A percentile compares a stretch with the other conserved stretches of the same genome.
These are phyloP conservation scores for Lasius fuliginosus DNA, from an alignment of 2,888 invertebrate species.

Conservation along the genomic window DNA sequence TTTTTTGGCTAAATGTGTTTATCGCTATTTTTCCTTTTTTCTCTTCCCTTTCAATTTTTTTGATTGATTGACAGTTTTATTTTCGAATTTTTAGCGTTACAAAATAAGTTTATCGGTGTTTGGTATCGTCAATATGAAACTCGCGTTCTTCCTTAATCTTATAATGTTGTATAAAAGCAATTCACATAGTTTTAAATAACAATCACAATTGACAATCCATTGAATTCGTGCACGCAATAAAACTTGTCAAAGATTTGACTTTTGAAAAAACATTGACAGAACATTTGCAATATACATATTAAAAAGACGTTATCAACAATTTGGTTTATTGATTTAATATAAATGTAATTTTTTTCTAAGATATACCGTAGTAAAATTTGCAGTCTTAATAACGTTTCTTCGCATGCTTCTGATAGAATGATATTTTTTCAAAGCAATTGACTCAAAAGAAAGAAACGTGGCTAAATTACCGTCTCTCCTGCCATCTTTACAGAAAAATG, in stretches of 20 bases:
- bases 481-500: constrained; percentile 47
- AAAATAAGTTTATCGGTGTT: constrained; percentile 54
- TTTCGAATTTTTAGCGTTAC: constrained; percentile 24
- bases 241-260: constrained; percentile 3
- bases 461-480: constrained; percentile 30
- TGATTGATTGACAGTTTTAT: constrained; percentile 53
- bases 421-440: neutral
- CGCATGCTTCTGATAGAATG: constrained; percentile 19
- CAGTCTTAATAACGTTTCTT: constrained; percentile 44
- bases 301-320: neutral
- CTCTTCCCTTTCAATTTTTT: constrained; percentile 4
- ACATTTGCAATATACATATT: constrained; percentile 10
- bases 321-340: constrained; percentile 22
- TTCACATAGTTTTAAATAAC: constrained; percentile 38
- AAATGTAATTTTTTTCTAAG: neutral
- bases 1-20: constrained; percentile 35
- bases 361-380: neutral
- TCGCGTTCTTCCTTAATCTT: constrained; percentile 26
- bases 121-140: constrained; percentile 16
- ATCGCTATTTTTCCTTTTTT: constrained; percentile 19
- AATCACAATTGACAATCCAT: constrained; percentile 23
- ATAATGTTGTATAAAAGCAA: constrained; percentile 25
- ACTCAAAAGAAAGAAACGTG: constrained; percentile 40
- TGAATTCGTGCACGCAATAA: constrained; percentile 10
- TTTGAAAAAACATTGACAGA: constrained; percentile 9